Conservation (phyloP, 2,797 vertebrate genomes). For the Xenops minutus region DNA sequence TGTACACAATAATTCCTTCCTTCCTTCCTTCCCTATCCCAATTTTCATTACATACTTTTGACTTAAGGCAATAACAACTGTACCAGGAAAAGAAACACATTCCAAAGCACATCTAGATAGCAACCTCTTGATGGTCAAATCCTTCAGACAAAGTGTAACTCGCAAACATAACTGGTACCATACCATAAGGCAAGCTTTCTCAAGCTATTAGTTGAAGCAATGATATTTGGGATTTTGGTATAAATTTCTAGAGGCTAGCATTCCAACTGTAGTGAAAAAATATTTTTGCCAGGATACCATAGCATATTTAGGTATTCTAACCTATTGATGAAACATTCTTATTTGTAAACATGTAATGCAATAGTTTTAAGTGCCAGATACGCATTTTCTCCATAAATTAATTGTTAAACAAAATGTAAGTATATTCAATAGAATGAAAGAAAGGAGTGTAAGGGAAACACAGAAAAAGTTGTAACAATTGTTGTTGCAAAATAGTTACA, state of each 20-base stretch:
- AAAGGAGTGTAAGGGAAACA: background rate
- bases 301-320: background rate
- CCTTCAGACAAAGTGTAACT: background rate
- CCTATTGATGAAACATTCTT: background rate
- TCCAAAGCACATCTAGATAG: background rate
- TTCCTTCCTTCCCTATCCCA: background rate
- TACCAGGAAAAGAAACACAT: background rate
- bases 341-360: background rate
- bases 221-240: background rate
- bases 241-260: background rate
- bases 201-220: background rate
- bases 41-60: conserved; percentile 4
- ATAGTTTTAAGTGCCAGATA: background rate
- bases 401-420: background rate
- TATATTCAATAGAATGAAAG: background rate
- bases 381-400: background rate
- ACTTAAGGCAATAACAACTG: background rate
- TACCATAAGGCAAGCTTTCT: background rate
- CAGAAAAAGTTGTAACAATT: background rate
- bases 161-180: background rate
- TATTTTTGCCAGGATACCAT: background rate
- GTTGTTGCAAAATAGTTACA: background rate
- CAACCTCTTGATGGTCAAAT: background rate
- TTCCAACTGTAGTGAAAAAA: background rate
- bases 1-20: background rate